Base-by-base conservation (phyloP, 1,140 invertebrate genomes). In the Rhagoletis pomonella region DNA sequence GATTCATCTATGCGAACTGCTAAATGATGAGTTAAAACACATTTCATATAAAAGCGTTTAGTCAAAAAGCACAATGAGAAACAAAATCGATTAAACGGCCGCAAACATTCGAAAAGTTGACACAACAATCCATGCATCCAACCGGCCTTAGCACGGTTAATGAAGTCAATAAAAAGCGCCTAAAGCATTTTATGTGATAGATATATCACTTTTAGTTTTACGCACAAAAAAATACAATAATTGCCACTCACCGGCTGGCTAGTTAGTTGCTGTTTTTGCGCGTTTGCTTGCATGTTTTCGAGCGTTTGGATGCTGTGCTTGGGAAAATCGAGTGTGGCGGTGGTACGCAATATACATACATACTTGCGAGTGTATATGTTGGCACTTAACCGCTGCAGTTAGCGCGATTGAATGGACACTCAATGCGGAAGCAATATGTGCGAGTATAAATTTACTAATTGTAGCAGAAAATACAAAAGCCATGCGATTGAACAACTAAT, bases 391-490 rank as follows among this genome's bases (percentile, higher is more conserved):
- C 42, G 4, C 42, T n/a, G 42, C 10, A 44, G 39, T 44, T 47
- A 29, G 29, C 17, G 5, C 67, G 12, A 12, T n/a, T 73, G 17
- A 47, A 73, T 73, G 12, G 67, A 17, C 42, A 6, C 44, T 47
- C 67, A 44, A 73, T 47, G 67, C 67, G 67, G 67, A 73, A 73
- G 67, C 17, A 9, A 42, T 73, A 73, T 14, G 14, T 14, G 67
- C 67, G 12, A 39, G 12, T 44, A 47, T 73, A 17, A 47, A 73
- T 44, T 47, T 44, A 73, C 12, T 73, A 47, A 47, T 19, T n/a
- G 29, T 39, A 3, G 39, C 29, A 67, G 29, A 17, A 64, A 64
- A 29, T 29, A 29, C 29, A 29, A 29, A 29, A 29, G 29, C 0
- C 29, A 29, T 29, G 29, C 29, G 29, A 29, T 29, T 29, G 29